phyloP scores from a whole-genome alignment of 2,797 vertebrate species.

The Platyrinchus mystaceus region DNA sequence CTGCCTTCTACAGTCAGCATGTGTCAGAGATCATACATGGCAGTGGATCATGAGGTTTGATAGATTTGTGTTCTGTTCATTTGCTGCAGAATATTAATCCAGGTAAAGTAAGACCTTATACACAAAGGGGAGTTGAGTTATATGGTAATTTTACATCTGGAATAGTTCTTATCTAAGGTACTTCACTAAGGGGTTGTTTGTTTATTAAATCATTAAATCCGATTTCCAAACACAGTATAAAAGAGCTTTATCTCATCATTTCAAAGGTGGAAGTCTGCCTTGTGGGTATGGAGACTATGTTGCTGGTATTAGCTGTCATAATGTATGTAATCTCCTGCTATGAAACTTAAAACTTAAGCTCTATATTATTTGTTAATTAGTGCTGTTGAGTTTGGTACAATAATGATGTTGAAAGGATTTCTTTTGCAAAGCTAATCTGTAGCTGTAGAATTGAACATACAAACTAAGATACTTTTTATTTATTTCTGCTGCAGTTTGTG shows the following conservation, averaged over 20 bases:
- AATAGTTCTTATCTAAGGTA: background rate
- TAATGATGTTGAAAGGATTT: background rate
- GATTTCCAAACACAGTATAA: slow-evolving; percentile 24
- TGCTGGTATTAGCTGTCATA: background rate
- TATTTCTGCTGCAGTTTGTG: background rate
- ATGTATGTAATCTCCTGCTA: background rate
- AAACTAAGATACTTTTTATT: background rate
- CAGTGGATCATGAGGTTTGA: background rate
- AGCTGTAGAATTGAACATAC: background rate
- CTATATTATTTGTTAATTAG: background rate
- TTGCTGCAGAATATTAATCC: slow-evolving; percentile 11
- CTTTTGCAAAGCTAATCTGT: background rate
- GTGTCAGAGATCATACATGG: background rate
- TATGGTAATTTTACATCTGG: background rate
- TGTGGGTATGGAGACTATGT: background rate
- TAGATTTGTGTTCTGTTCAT: background rate
- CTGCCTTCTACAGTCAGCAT: background rate
- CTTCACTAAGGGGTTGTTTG: background rate
- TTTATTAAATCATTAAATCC: slow-evolving; percentile 41
- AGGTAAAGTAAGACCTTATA: background rate
- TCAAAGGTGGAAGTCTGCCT: background rate
- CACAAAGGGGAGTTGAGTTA: background rate
- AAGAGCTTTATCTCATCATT: slow-evolving; percentile 16
- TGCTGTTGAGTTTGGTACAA: background rate
- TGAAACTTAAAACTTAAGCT: background rate